These are phyloP conservation scores for Spialia ferax DNA, from an alignment of 2,888 invertebrate species.

Conservation along the genomic window DNA sequence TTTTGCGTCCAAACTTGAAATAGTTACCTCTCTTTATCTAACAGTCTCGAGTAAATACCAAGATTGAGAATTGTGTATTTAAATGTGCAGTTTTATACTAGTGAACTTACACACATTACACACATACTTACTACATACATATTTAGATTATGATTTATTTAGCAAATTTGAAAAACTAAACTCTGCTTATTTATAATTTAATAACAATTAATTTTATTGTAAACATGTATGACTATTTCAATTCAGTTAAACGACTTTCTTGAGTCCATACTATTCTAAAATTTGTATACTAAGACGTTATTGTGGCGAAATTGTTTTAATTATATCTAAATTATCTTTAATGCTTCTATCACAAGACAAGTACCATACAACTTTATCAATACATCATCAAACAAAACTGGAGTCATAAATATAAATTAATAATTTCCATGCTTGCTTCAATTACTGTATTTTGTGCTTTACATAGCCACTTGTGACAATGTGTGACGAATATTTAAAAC, in stretches of 20 bases:
- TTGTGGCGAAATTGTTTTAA: conserved; percentile 5
- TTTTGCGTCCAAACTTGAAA: background rate
- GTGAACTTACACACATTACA: background rate
- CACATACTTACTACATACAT: background rate
- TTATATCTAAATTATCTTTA: conserved; percentile 6
- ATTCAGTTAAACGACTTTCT: background rate
- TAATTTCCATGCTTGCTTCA: conserved; percentile 13
- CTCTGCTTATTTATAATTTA: conserved; percentile 24
- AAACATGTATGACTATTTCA: conserved; percentile 15
- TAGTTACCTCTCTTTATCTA: background rate
- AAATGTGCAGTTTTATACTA: conserved; percentile 15
- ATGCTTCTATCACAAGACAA: conserved; percentile 34
- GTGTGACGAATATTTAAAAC: background rate
- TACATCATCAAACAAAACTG: conserved; percentile 12
- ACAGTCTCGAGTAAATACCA: conserved; percentile 17
- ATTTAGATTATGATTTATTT: conserved; percentile 7
- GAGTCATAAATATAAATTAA: conserved; percentile 11
- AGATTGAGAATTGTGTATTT: conserved; percentile 2
- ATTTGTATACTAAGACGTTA: background rate
- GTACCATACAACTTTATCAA: conserved; percentile 6
- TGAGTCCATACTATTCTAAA: background rate
- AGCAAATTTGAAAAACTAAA: conserved; percentile 37
- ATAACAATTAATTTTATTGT: conserved; percentile 23
- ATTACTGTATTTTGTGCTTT: conserved; percentile 15
- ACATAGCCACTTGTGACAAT: background rate